A percentile compares a stretch with the other conserved stretches of the same genome.
Evolutionary conservation across 2,113 vertebrate genomes (phyloP).

Genomic region (Sphaerodactylus townsendi): DNA sequence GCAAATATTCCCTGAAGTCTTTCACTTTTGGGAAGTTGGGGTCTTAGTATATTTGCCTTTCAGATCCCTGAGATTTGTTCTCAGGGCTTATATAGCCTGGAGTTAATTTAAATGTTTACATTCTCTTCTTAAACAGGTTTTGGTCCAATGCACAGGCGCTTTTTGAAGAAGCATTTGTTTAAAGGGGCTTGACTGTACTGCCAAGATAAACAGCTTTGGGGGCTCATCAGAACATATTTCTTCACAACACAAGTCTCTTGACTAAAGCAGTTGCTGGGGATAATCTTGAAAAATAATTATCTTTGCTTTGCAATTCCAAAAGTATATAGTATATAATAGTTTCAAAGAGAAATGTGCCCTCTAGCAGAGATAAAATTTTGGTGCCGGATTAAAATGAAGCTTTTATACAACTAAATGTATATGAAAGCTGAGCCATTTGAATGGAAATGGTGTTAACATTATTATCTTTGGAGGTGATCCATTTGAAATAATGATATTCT

Average conservation of each 20-base stretch:
- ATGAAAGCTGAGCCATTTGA: background rate
- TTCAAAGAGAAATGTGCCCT: conserved; percentile 9
- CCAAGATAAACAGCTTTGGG: conserved; percentile 43
- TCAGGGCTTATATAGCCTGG: background rate
- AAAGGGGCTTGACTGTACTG: conserved; percentile 37
- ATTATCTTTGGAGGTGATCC: background rate
- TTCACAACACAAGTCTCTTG: background rate
- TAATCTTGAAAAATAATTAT: conserved; percentile 4
- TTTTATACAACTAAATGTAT: background rate
- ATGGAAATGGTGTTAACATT: background rate
- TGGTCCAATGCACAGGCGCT: conserved; percentile 6
- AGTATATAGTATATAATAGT: background rate
- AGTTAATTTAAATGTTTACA: conserved; percentile 18
- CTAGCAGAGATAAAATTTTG: background rate
- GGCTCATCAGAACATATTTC: conserved; percentile 31
- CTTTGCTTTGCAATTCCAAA: background rate
- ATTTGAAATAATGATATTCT: background rate
- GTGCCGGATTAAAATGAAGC: background rate
- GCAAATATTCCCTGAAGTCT: background rate
- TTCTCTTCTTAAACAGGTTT: conserved; percentile 12
- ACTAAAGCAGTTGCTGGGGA: background rate
- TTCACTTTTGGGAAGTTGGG: background rate
- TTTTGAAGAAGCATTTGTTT: conserved; percentile 10
- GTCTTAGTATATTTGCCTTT: background rate
- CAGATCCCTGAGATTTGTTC: conserved; percentile 18